Evolutionary conservation across 2,797 vertebrate species (phyloP).

Genomic region (Pseudochromis fuscus): DNA sequence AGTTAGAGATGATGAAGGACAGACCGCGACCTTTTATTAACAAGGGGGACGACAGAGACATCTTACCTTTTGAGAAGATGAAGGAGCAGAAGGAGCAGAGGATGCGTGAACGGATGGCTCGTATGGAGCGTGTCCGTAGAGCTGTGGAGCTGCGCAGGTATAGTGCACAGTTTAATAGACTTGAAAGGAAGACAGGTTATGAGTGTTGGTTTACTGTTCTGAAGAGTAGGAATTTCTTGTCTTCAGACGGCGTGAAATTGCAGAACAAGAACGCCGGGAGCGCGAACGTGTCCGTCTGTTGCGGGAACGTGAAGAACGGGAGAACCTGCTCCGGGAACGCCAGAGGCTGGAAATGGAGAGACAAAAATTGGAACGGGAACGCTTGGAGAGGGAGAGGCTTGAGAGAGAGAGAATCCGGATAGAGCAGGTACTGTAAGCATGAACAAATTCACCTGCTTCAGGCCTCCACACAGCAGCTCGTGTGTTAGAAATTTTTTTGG

Average conservation of each 20-base stretch:
- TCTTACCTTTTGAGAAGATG: constrained; percentile 98
- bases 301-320: constrained; percentile 92
- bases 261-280: constrained; percentile 91
- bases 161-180: neutral
- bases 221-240: neutral
- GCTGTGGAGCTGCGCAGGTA: constrained; percentile 95
- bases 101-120: constrained; percentile 91
- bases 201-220: neutral
- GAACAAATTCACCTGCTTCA: neutral
- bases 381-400: constrained; percentile 94
- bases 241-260: constrained; percentile 91
- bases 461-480: neutral
- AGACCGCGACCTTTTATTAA: constrained; percentile 87
- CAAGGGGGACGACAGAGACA: constrained; percentile 89
- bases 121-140: constrained; percentile 91
- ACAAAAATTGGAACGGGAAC: constrained; percentile 94
- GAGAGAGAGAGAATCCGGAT: constrained; percentile 96
- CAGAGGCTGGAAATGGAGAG: constrained; percentile 95
- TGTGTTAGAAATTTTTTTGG: neutral
- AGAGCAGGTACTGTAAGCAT: constrained; percentile 89
- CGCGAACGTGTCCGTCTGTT: constrained; percentile 90
- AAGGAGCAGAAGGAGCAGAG: constrained; percentile 98
- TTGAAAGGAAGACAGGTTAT: neutral
- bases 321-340: constrained; percentile 92
- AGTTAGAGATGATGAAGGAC: constrained; percentile 90